Conservation (phyloP, 2,113 vertebrate species). For the Dryoscopus gambensis region DNA sequence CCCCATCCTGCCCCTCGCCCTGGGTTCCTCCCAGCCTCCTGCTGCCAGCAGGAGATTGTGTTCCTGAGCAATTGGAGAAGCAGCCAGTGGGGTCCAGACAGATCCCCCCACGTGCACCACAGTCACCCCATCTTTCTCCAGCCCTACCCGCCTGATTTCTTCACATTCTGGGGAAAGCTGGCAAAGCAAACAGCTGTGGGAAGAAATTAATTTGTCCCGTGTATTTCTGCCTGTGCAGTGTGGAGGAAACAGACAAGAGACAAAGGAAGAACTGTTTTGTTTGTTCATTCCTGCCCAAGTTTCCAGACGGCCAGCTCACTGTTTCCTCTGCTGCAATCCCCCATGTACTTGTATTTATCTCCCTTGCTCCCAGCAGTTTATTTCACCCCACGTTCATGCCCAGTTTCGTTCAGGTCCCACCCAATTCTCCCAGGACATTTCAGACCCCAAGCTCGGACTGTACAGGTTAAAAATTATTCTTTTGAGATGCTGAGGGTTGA, state of each 20-base stretch:
- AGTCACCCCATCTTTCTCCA: background rate
- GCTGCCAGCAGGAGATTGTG: background rate
- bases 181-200: background rate
- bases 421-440: background rate
- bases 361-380: background rate
- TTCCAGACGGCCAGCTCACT: background rate
- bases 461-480: background rate
- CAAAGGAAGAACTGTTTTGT: background rate
- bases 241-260: background rate
- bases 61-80: background rate
- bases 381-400: background rate
- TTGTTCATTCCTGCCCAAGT: accelerated
- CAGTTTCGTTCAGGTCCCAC: background rate
- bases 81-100: background rate
- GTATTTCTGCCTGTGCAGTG: background rate
- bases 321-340: background rate
- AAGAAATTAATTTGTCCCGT: background rate
- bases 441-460: background rate
- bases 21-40: background rate
- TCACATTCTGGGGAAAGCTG: background rate
- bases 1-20: background rate
- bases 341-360: accelerated
- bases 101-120: accelerated
- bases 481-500: background rate
- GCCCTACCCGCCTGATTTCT: background rate